Conservation (phyloP, 2,797 vertebrate species). For the Mallotus villosus region DNA sequence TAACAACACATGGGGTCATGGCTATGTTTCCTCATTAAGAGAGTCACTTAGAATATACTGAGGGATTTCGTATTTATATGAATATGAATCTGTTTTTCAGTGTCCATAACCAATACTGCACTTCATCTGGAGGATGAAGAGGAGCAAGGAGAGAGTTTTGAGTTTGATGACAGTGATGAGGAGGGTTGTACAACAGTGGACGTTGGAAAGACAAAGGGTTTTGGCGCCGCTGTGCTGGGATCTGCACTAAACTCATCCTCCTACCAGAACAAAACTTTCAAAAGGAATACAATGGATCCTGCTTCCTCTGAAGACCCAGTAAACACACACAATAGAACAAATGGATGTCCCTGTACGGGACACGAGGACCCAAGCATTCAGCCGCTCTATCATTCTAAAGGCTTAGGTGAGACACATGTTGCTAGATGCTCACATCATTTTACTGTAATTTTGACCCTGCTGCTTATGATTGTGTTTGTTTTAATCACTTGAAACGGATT, state of each 20-base stretch:
- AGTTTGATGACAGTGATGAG: conserved; percentile 76
- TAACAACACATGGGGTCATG: background rate
- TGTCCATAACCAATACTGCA: conserved; percentile 35
- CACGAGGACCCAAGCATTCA: conserved; percentile 33
- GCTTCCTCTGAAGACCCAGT: conserved; percentile 36
- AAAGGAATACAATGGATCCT: conserved; percentile 19
- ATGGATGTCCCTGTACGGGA: conserved; percentile 37
- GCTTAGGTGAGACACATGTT: background rate
- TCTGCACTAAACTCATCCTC: conserved; percentile 18
- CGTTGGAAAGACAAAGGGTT: conserved; percentile 13
- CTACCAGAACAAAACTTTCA: conserved; percentile 14
- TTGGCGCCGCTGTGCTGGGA: background rate
- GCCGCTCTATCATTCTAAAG: background rate
- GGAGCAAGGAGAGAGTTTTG: conserved; percentile 76
- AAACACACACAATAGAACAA: conserved; percentile 7
- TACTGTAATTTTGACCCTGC: background rate
- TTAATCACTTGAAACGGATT: background rate
- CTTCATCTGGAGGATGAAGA: conserved; percentile 60
- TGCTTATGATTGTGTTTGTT: background rate
- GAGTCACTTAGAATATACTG: background rate
- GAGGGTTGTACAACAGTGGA: conserved; percentile 54
- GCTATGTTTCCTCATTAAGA: background rate
- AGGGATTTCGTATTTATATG: background rate
- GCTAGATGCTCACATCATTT: background rate
- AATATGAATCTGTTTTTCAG: conserved; percentile 31